phyloP scores from a whole-genome alignment of 2,797 vertebrate genomes.

The Tokudaia muenninki region DNA sequence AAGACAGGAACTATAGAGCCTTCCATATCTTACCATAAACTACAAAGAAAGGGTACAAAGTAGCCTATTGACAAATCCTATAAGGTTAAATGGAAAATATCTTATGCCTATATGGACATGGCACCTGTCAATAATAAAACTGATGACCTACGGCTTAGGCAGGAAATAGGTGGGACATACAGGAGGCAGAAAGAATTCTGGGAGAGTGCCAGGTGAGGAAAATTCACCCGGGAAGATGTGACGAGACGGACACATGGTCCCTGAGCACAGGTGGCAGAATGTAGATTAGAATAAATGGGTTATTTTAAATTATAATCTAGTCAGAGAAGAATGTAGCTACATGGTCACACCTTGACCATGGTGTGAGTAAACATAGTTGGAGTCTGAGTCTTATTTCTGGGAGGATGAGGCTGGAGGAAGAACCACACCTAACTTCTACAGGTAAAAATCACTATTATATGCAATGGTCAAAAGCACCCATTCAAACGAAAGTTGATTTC shows the following conservation, averaged over 20 bases:
- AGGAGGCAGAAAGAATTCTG: not conserved
- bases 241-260: not conserved
- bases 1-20: not conserved
- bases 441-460: not conserved
- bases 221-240: not conserved
- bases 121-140: not conserved
- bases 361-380: not conserved
- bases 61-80: not conserved
- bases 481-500: slow-evolving; percentile 23
- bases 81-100: not conserved
- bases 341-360: too few relatives aligned
- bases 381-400: not conserved
- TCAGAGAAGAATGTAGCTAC: not conserved
- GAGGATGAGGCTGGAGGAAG: not conserved
- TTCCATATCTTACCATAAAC: not conserved
- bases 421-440: not conserved
- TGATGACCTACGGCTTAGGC: not conserved
- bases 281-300: not conserved
- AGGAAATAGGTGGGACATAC: not conserved
- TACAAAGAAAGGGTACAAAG: not conserved
- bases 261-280: not conserved
- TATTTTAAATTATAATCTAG: not conserved
- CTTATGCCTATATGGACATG: not conserved
- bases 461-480: not conserved
- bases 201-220: not conserved